Percentiles rank a stretch among this genome's conserved stretches.
These are phyloP conservation scores for Ursus arctos DNA, from an alignment of 2,113 vertebrate species.

Conservation along the genomic window DNA sequence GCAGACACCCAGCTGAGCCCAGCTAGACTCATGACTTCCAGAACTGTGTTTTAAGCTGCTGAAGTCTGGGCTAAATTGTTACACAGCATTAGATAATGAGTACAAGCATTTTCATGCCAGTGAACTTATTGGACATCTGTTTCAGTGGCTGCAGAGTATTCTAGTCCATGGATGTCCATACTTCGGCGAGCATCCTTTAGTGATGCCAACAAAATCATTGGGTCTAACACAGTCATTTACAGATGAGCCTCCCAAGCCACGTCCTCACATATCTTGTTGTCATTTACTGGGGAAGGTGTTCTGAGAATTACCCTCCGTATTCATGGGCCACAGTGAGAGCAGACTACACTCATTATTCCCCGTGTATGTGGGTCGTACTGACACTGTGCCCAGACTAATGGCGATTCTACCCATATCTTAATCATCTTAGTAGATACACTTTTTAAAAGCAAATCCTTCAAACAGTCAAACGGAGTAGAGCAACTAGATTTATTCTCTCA, in stretches of 20 bases:
- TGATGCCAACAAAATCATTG: background rate
- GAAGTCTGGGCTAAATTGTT: background rate
- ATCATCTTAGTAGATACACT: background rate
- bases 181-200: background rate
- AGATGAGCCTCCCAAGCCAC: background rate
- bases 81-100: slow-evolving; percentile 9
- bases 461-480: background rate
- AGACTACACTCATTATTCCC: background rate
- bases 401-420: background rate
- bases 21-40: background rate
- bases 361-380: background rate
- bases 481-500: background rate
- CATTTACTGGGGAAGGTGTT: background rate
- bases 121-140: background rate
- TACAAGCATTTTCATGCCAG: background rate
- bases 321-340: background rate
- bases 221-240: background rate
- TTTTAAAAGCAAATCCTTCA: background rate
- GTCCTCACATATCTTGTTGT: background rate
- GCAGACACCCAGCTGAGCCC: background rate
- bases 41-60: background rate
- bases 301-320: background rate
- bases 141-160: background rate
- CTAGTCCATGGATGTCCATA: too few species aligned
- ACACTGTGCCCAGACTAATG: background rate